phyloP scores from a whole-genome alignment of 2,113 vertebrate genomes.

The Eulemur rufifrons region DNA sequence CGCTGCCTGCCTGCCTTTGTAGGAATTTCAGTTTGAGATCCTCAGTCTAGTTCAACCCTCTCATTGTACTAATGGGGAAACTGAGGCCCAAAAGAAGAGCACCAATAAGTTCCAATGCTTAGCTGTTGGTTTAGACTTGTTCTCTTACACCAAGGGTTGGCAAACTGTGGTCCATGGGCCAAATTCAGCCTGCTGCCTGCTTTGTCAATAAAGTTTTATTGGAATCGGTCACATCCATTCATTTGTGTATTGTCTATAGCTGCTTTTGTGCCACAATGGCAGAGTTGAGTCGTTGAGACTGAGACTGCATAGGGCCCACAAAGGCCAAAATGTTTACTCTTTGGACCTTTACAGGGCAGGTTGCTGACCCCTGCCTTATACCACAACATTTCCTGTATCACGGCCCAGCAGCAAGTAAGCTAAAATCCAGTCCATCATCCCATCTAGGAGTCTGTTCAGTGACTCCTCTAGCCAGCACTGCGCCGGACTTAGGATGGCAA shows the following conservation, averaged over 20 bases:
- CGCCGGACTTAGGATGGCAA: rapidly evolving
- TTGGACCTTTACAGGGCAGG: background rate
- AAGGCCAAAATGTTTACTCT: background rate
- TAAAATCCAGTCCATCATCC: rapidly evolving
- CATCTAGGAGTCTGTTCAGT: rapidly evolving
- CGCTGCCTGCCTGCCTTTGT: background rate
- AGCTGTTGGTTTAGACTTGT: background rate
- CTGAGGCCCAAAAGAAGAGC: background rate
- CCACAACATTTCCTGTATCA: background rate
- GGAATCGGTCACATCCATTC: background rate
- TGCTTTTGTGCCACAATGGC: background rate
- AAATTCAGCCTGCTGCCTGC: background rate
- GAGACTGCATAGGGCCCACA: background rate
- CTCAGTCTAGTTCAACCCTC: background rate
- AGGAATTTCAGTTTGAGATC: background rate
- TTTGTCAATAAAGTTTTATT: conserved; percentile 33
- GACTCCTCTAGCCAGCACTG: rapidly evolving
- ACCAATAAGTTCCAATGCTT: background rate
- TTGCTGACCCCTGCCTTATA: background rate
- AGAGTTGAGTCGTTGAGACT: background rate
- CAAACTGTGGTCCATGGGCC: background rate
- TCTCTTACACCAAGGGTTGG: background rate
- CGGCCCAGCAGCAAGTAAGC: background rate
- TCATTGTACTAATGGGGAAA: background rate
- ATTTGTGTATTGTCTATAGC: background rate